Conservation (phyloP, 2,113 vertebrate species). For the Nycticorax nycticorax region DNA sequence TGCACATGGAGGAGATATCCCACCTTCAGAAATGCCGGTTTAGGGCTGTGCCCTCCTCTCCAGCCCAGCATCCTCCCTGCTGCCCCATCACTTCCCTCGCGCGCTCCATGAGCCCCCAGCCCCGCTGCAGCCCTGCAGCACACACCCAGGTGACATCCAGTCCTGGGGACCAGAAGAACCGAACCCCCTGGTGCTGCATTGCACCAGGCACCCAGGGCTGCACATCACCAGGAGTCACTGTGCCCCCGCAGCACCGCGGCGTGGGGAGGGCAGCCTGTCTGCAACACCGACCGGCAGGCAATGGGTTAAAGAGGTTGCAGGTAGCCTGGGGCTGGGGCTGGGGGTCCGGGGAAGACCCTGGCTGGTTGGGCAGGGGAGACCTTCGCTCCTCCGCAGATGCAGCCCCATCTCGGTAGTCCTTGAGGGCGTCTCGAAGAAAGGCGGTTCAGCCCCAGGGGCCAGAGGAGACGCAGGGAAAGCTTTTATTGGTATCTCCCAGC, state of each 20-base stretch:
- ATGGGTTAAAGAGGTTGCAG: background rate
- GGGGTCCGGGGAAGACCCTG: background rate
- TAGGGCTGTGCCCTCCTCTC: background rate
- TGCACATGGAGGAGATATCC: fast-evolving
- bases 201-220: background rate
- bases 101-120: fast-evolving
- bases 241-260: fast-evolving
- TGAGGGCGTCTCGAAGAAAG: constrained; percentile 33
- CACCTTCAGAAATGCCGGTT: background rate
- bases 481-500: constrained; percentile 66
- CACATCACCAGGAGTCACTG: fast-evolving
- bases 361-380: background rate
- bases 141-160: background rate
- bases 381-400: background rate
- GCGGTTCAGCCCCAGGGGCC: background rate
- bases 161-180: background rate
- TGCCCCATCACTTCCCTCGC: background rate
- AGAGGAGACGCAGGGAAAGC: constrained; percentile 26
- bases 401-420: background rate
- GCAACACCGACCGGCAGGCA: background rate
- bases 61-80: background rate
- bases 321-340: background rate
- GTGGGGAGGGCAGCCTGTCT: background rate
- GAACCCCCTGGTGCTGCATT: background rate
- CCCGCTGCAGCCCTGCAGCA: background rate